Percentiles rank a stretch among this genome's conserved stretches.
Evolutionary conservation across 2,797 vertebrate genomes (phyloP).

Genomic region (Sarcophilus harrisii): DNA sequence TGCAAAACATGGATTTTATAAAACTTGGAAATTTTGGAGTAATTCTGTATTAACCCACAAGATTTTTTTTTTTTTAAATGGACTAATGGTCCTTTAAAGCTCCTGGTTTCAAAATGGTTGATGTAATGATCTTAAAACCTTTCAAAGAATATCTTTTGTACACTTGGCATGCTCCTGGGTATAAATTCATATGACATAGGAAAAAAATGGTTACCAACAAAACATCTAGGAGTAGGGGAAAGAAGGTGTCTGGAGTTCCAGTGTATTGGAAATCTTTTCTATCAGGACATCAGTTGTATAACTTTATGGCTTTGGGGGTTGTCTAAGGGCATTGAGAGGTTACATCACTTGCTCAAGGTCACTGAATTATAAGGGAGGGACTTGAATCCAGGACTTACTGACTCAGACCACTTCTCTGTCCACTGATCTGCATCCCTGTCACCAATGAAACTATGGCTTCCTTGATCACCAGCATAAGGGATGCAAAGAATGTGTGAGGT

Average conservation of each 20-base stretch:
- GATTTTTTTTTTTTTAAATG: too few species aligned
- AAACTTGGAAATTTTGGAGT: background rate
- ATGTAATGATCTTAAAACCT: background rate
- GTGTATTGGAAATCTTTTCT: background rate
- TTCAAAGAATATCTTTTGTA: background rate
- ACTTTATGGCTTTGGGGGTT: background rate
- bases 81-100: background rate
- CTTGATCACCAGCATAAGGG: background rate
- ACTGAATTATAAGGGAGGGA: background rate
- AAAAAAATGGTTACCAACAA: background rate
- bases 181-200: constrained; percentile 3
- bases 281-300: background rate
- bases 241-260: background rate
- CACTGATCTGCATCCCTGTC: background rate
- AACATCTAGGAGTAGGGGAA: background rate
- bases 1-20: constrained; percentile 23
- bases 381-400: background rate
- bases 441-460: background rate
- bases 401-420: background rate
- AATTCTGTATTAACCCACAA: background rate
- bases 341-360: background rate
- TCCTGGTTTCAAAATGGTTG: background rate
- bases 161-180: background rate
- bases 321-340: background rate
- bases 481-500: background rate